These are phyloP conservation scores for Corythornis vintsioides DNA, from an alignment of 2,113 vertebrate genomes.

Conservation along the genomic window DNA sequence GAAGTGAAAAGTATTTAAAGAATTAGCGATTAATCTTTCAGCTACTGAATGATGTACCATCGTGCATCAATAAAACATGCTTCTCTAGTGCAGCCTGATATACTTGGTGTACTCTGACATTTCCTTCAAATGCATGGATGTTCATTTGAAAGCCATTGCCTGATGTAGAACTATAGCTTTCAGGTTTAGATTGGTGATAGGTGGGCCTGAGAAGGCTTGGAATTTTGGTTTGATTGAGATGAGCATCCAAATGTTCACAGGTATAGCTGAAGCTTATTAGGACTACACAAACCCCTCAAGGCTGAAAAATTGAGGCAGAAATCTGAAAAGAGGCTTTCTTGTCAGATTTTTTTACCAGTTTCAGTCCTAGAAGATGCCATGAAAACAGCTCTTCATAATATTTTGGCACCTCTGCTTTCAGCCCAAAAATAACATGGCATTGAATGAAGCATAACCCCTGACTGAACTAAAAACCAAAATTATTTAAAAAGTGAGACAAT, in stretches of 20 bases:
- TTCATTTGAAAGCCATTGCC: conserved; percentile 13
- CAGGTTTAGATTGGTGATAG: background rate
- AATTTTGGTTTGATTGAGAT: background rate
- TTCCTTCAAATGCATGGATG: background rate
- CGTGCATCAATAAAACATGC: background rate
- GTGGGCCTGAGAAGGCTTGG: background rate
- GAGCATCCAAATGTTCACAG: background rate
- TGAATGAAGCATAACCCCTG: background rate
- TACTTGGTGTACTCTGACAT: conserved; percentile 7
- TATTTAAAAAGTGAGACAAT: background rate
- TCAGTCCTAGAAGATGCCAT: conserved; percentile 14
- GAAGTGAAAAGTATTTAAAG: background rate
- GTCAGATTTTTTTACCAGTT: conserved; percentile 23
- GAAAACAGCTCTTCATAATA: conserved; percentile 34
- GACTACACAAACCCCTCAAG: background rate
- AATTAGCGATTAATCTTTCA: background rate
- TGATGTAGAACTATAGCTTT: background rate
- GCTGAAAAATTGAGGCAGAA: conserved; percentile 17
- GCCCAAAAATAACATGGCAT: conserved; percentile 8
- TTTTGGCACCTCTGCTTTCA: conserved; percentile 41
- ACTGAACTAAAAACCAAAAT: background rate
- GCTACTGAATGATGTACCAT: background rate
- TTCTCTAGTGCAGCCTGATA: background rate
- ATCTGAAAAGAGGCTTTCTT: conserved; percentile 10
- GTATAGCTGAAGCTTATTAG: conserved; percentile 4